A percentile compares a stretch with the other conserved stretches of the same genome.
These are phyloP conservation scores for Rostratula benghalensis DNA, from an alignment of 2,113 vertebrate species.

Conservation along the genomic window DNA sequence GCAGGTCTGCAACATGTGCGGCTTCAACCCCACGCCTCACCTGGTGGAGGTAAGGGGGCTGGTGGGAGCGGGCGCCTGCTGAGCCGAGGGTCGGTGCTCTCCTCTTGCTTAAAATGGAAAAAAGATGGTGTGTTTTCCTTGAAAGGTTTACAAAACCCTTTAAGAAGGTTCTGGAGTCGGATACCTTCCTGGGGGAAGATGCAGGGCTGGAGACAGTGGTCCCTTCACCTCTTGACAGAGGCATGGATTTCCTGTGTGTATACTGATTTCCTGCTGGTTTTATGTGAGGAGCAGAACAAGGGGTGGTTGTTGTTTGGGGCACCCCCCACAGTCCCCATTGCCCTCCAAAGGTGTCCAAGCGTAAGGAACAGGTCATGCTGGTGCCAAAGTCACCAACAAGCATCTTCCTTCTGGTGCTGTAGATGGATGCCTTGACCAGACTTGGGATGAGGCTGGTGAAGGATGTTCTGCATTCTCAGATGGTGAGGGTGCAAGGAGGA, in stretches of 20 bases:
- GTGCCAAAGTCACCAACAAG: not conserved
- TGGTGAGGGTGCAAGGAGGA: not conserved
- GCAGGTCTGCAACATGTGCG: conserved; percentile 97
- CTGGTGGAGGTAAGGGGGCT: conserved; percentile 89
- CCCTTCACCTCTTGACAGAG: not conserved
- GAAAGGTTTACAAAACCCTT: not conserved
- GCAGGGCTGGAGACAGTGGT: not conserved
- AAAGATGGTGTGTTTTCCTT: not conserved
- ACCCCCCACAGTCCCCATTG: not conserved
- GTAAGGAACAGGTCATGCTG: not conserved
- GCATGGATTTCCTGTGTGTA: not conserved
- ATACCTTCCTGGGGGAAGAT: not conserved
- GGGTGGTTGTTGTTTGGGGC: not conserved
- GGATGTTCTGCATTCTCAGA: not conserved
- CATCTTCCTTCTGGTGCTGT: not conserved
- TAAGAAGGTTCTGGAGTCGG: not conserved
- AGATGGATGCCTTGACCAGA: not conserved
- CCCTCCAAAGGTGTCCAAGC: not conserved
- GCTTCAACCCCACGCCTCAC: conserved; percentile 97
- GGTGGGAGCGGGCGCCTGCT: fast-evolving
- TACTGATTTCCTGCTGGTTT: not conserved
- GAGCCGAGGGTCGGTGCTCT: fast-evolving
- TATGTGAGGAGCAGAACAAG: not conserved
- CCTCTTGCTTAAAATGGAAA: not conserved
- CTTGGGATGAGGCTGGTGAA: not conserved